Conservation (phyloP, 1,140 invertebrate species). For the Drosophila kohkoa region DNA sequence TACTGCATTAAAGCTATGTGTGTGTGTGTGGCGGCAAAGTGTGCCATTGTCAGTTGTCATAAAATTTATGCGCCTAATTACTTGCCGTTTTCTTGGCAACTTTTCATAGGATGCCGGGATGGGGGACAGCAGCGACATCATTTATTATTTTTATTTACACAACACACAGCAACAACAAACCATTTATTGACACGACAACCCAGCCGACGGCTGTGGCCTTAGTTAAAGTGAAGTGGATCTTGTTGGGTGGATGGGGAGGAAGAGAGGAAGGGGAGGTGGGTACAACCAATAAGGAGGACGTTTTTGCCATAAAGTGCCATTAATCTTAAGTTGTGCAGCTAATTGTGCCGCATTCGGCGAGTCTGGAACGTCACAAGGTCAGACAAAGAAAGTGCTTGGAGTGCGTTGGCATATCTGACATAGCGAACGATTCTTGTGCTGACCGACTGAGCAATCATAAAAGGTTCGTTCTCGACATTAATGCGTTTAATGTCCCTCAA, state of each 20-base stretch:
- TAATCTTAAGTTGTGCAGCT: conserved; percentile 81
- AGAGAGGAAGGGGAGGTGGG: neutral
- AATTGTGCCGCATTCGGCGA: conserved; percentile 67
- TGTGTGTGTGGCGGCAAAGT: neutral
- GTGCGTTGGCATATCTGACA: conserved; percentile 41
- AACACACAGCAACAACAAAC: conserved; percentile 34
- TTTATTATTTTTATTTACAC: conserved; percentile 78
- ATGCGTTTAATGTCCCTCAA: conserved; percentile 60
- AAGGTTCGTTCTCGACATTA: conserved; percentile 56
- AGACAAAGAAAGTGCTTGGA: conserved; percentile 1
- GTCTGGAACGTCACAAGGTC: conserved; percentile 64
- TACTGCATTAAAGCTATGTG: neutral
- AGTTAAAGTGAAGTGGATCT: no score
- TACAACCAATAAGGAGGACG: conserved; percentile 67
- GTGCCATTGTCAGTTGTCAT: conserved; percentile 64
- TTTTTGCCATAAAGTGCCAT: conserved; percentile 55
- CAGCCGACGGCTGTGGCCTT: neutral
- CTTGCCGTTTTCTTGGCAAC: conserved; percentile 58
- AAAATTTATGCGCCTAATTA: conserved; percentile 76
- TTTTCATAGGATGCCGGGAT: conserved; percentile 30
- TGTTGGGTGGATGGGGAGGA: no score
- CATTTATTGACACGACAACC: conserved; percentile 71
- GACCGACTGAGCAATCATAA: conserved; percentile 51
- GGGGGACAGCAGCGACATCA: conserved; percentile 47
- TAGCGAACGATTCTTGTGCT: neutral